Base-by-base conservation (phyloP, 1,140 invertebrate genomes). In the Diuraphis noxia region DNA sequence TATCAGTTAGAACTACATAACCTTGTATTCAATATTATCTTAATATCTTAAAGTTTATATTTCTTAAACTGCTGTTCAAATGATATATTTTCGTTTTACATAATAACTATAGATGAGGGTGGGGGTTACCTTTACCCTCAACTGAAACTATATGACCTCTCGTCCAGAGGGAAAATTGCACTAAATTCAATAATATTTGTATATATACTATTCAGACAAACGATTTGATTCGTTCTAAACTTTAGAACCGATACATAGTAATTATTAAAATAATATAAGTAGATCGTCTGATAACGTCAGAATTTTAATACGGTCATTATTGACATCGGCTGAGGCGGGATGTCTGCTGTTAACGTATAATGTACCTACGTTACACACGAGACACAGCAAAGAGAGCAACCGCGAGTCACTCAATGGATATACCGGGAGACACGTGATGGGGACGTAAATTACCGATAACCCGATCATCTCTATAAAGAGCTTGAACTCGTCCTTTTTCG, bases 401-500 rank as follows among this genome's bases (percentile, higher is more conserved):
- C 17, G 30, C 40, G 41, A 25, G 17, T 5, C 23, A 30, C 30
- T 43, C 81, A 43, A 84, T 84, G 17, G 40, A 84, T n/a, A 9
- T 43, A n/a, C 10, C 4, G 30, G 30, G 17, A 30, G 82, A 19
- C 17, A 19, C 30, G 8, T 2, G 25, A 30, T 13, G 17, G 41
- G 43, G 40, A 46, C 41, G 84, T 85, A 46, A 49, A 85, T 85
- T 8, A 49, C 19, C 84, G 84, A 85, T 85, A 85, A 43, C 30
- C n/a, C 19, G 41, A 85, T 46, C 82, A 41, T 43, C 82, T 43
- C 3, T 52, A 49, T 9, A n/a, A 36, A 86, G 79, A 86, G 41
- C 36, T 30, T 40, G 81, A 82, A 82, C 38, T 52, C 46, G 85
- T 38, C 34, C 43, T 34, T 86, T 86, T 86, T 86, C 43, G 85